Conservation (phyloP, 1,140 invertebrate species). For the Doryteuthis pealeii region DNA sequence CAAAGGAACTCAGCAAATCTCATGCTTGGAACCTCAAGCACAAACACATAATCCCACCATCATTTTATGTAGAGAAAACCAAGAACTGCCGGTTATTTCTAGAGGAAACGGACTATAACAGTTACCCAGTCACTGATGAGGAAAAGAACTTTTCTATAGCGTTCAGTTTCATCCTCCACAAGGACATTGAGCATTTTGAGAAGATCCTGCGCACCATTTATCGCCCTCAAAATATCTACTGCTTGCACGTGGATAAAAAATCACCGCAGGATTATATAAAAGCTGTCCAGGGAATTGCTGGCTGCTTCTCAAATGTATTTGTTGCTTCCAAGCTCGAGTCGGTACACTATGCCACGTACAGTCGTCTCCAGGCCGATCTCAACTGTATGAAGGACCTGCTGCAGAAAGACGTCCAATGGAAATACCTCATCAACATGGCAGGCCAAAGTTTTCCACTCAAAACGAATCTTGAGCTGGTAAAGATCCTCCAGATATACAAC, state of each 20-base stretch:
- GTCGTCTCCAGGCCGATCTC: slow-evolving; percentile 38
- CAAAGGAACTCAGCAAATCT: not conserved
- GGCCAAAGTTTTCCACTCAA: slow-evolving; percentile 37
- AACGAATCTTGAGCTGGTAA: slow-evolving; percentile 29
- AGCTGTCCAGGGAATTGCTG: slow-evolving; percentile 30
- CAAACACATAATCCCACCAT: not conserved
- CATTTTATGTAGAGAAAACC: slow-evolving; percentile 13
- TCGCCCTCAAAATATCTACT: slow-evolving; percentile 53
- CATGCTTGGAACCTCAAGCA: not conserved
- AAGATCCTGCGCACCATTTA: slow-evolving; percentile 48
- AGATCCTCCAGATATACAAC: slow-evolving; percentile 25
- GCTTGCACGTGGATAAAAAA: slow-evolving; percentile 53
- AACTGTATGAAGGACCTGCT: slow-evolving; percentile 45
- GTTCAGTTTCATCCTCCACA: slow-evolving; percentile 39
- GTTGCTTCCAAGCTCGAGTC: slow-evolving; percentile 36
- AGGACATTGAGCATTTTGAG: slow-evolving; percentile 44
- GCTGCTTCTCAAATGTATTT: slow-evolving; percentile 52
- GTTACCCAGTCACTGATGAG: slow-evolving; percentile 23
- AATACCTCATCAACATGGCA: slow-evolving; percentile 40
- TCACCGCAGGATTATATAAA: slow-evolving; percentile 24
- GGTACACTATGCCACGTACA: slow-evolving; percentile 32
- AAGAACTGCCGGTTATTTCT: slow-evolving; percentile 26
- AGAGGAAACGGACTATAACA: slow-evolving; percentile 19
- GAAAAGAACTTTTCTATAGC: slow-evolving; percentile 43
- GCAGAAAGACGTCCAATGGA: slow-evolving; percentile 28